Percentiles rank a stretch among this genome's conserved stretches.
These are phyloP conservation scores for Toxotes chatareus DNA, from an alignment of 2,113 vertebrate genomes.

Conservation along the genomic window DNA sequence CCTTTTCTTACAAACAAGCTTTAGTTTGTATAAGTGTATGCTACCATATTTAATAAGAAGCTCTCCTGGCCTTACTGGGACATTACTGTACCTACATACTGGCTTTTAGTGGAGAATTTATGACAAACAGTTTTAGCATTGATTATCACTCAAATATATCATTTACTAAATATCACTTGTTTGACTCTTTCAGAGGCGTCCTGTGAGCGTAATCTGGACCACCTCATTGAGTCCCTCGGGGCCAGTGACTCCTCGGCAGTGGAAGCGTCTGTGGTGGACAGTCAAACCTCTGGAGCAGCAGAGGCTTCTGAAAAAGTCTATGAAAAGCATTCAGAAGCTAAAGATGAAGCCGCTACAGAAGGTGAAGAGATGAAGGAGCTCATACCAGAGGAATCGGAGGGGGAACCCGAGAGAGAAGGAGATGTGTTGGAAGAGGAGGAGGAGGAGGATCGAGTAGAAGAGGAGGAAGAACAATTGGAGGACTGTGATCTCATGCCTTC, in stretches of 20 bases:
- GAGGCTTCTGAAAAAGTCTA: background rate
- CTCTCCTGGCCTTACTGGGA: background rate
- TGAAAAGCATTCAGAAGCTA: background rate
- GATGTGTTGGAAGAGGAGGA: slow-evolving; percentile 48
- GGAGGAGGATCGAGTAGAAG: slow-evolving; percentile 3
- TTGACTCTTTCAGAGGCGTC: slow-evolving; percentile 73
- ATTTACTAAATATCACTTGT: background rate
- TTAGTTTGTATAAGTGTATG: background rate
- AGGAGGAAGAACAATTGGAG: slow-evolving; percentile 45
- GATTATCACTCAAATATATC: background rate
- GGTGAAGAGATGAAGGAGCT: slow-evolving; percentile 52
- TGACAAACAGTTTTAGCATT: background rate
- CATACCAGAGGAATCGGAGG: slow-evolving; percentile 20
- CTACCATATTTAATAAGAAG: background rate
- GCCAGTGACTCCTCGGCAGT: slow-evolving; percentile 56
- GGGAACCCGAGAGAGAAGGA: slow-evolving; percentile 7
- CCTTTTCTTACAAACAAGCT: too few species aligned
- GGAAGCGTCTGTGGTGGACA: background rate
- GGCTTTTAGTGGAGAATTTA: background rate
- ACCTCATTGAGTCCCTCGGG: slow-evolving; percentile 87
- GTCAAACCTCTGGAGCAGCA: background rate
- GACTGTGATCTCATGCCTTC: slow-evolving; percentile 42
- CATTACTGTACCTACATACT: background rate
- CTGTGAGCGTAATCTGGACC: slow-evolving; percentile 87
- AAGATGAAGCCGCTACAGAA: slow-evolving; percentile 22